A percentile compares a stretch with the other conserved stretches of the same genome.
Evolutionary conservation across 2,113 vertebrate species (phyloP).

Genomic region (Syngnathus typhle): DNA sequence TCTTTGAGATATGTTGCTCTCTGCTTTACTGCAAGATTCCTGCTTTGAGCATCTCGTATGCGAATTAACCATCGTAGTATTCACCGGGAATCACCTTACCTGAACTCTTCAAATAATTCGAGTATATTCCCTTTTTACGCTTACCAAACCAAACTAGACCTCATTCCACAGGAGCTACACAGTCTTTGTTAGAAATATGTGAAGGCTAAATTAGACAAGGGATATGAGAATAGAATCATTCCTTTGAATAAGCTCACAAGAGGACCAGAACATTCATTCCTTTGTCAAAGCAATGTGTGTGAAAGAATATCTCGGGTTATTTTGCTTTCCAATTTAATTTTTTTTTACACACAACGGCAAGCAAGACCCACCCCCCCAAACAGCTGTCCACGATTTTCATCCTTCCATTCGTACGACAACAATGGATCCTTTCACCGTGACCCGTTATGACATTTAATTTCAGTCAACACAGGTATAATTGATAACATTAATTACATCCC

Average conservation of each 20-base stretch:
- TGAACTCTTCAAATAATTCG: background rate
- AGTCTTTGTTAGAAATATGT: background rate
- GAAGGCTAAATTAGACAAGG: background rate
- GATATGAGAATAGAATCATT: background rate
- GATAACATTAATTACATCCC: slow-evolving; percentile 2
- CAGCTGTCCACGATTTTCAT: background rate
- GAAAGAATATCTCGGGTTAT: background rate
- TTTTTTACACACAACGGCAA: background rate
- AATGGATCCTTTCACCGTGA: background rate
- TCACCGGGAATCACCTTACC: background rate
- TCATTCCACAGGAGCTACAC: background rate
- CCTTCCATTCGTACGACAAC: background rate
- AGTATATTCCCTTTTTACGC: too few species aligned
- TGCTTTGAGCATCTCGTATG: background rate
- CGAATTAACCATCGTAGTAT: background rate
- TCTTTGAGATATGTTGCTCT: slow-evolving; percentile 2
- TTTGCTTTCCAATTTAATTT: background rate
- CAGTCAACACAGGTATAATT: background rate
- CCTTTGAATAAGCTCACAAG: slow-evolving; percentile 1
- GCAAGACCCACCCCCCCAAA: too few species aligned
- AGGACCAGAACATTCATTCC: background rate
- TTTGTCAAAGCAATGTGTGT: slow-evolving; percentile 2
- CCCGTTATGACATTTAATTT: slow-evolving; percentile 1
- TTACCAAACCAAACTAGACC: background rate
- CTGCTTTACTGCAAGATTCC: background rate